A percentile compares a stretch with the other conserved stretches of the same genome.
These are phyloP conservation scores for Heterocephalus glaber DNA, from an alignment of 2,113 vertebrate species.

Conservation along the genomic window DNA sequence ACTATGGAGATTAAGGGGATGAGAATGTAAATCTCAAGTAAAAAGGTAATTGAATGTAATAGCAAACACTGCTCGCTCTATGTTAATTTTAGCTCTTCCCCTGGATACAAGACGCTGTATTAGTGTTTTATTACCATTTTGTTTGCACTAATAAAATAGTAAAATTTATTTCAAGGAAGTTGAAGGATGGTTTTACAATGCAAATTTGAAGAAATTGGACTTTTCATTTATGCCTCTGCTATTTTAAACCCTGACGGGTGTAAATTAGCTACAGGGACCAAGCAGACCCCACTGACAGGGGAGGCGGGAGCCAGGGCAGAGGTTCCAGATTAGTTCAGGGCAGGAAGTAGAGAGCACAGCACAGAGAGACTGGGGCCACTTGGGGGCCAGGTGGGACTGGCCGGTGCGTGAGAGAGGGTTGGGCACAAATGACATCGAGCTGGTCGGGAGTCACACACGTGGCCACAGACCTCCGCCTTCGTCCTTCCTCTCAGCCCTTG, in stretches of 20 bases:
- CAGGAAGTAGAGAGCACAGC: not conserved
- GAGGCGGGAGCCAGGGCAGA: slow-evolving; percentile 10
- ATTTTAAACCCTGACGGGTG: slow-evolving; percentile 88
- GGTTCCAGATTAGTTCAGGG: slow-evolving; percentile 10
- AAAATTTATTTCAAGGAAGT: slow-evolving; percentile 93
- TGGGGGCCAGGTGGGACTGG: not conserved
- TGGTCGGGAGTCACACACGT: not conserved
- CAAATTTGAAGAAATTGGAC: slow-evolving; percentile 93
- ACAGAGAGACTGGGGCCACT: not conserved
- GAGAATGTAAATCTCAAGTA: slow-evolving; percentile 93
- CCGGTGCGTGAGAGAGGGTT: not conserved
- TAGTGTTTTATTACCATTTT: slow-evolving; percentile 94
- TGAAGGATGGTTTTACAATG: slow-evolving; percentile 93
- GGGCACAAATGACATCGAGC: not conserved
- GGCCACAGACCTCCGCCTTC: not conserved
- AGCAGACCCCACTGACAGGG: slow-evolving; percentile 77
- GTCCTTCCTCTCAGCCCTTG: not conserved
- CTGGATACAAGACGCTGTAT: slow-evolving; percentile 92
- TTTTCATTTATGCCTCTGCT: slow-evolving; percentile 91
- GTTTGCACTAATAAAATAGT: slow-evolving; percentile 94
- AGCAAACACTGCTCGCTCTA: slow-evolving; percentile 90
- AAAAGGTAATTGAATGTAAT: slow-evolving; percentile 94
- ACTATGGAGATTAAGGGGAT: slow-evolving; percentile 90
- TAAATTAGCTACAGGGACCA: slow-evolving; percentile 86
- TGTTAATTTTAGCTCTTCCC: slow-evolving; percentile 93